Percentiles rank a stretch among this genome's conserved stretches.
Evolutionary conservation across 2,888 invertebrate species (phyloP).

Genomic region (Eristalinus aeneus): DNA sequence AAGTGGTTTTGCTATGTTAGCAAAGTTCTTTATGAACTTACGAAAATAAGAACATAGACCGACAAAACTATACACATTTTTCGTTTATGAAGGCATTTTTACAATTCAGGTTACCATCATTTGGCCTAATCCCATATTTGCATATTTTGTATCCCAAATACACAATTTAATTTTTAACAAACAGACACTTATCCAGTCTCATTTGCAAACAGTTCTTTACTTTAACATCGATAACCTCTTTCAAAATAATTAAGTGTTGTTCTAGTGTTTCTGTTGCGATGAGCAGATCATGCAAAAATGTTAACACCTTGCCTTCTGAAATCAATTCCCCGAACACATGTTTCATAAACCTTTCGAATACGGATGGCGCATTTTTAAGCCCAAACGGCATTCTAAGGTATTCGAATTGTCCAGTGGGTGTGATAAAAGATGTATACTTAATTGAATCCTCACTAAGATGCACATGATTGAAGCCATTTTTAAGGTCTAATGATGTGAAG

Average conservation of each 20-base stretch:
- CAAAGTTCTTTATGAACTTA: too few species aligned
- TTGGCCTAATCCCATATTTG: not conserved
- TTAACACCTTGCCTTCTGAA: slow-evolving; percentile 41
- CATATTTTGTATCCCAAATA: not conserved
- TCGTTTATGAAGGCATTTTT: too few species aligned
- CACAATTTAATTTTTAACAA: not conserved
- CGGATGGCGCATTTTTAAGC: slow-evolving; percentile 43
- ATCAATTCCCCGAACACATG: slow-evolving; percentile 56
- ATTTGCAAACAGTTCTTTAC: not conserved
- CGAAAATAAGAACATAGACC: too few species aligned
- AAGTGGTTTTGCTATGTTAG: too few species aligned
- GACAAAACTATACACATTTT: too few species aligned
- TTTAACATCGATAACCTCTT: not conserved
- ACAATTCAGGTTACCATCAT: too few species aligned
- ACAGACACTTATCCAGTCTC: slow-evolving; percentile 9
- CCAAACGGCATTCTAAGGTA: slow-evolving; percentile 22
- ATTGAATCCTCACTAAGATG: not conserved
- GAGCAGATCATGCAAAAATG: slow-evolving; percentile 71
- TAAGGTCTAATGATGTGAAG: slow-evolving; percentile 69
- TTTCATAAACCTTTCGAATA: slow-evolving; percentile 66
- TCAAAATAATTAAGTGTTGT: slow-evolving; percentile 19
- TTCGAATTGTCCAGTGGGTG: slow-evolving; percentile 1
- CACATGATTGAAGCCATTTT: slow-evolving; percentile 68
- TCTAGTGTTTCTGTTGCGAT: slow-evolving; percentile 19
- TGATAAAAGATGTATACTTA: slow-evolving; percentile 23